A percentile compares a stretch with the other conserved stretches of the same genome.
phyloP scores from a whole-genome alignment of 2,113 vertebrate genomes.

The Antechinus flavipes region DNA sequence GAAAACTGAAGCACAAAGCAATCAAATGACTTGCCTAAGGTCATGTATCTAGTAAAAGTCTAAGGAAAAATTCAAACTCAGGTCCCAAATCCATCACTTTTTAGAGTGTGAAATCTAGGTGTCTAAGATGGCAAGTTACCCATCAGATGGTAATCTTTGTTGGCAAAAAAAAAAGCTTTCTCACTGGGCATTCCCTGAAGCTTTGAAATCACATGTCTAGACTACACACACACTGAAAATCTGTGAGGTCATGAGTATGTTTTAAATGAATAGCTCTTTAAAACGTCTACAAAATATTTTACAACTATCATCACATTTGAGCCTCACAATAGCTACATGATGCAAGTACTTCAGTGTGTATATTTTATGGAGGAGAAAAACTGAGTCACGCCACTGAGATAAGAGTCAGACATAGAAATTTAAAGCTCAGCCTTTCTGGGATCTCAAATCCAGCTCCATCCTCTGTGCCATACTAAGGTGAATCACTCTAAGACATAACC shows the following conservation, averaged over 20 bases:
- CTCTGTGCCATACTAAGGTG: background rate
- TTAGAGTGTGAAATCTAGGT: background rate
- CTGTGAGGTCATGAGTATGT: background rate
- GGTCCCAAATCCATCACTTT: background rate
- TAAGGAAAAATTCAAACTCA: background rate
- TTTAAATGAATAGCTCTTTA: background rate
- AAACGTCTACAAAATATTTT: background rate
- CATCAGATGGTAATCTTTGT: background rate
- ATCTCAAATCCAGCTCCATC: background rate
- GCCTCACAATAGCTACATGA: background rate
- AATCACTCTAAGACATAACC: background rate
- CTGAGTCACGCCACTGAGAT: background rate
- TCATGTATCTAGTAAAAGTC: background rate
- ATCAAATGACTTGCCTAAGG: background rate
- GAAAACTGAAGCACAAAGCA: background rate
- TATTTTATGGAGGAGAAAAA: background rate
- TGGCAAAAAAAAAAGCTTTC: background rate
- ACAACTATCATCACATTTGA: background rate
- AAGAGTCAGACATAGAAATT: background rate
- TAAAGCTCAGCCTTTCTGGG: background rate
- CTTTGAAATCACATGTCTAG: background rate
- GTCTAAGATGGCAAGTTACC: background rate
- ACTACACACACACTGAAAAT: background rate
- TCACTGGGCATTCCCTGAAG: background rate
- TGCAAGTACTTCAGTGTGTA: background rate